Conservation (phyloP, 2,797 vertebrate genomes). For the Sarcoramphus papa region DNA sequence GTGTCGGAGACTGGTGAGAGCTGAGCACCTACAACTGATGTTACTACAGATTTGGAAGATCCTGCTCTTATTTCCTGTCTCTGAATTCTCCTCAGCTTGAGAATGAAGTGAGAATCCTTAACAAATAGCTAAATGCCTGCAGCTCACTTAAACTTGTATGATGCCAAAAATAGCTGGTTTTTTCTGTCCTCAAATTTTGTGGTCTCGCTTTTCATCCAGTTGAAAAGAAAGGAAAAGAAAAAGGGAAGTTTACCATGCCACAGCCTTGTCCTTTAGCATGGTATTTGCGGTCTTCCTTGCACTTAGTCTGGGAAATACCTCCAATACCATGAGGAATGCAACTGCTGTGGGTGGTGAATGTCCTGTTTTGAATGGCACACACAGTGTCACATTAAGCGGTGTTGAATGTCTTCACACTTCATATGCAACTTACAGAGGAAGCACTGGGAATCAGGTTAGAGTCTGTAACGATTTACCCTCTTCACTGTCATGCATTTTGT, state of each 20-base stretch:
- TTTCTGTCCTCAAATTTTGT: not conserved
- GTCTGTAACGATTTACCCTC: not conserved
- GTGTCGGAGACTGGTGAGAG: not conserved
- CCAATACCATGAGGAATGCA: slow-evolving; percentile 1
- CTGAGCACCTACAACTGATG: not conserved
- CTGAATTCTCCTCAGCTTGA: not conserved
- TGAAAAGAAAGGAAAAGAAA: slow-evolving; percentile 23
- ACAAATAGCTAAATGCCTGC: not conserved
- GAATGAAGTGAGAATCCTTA: not conserved
- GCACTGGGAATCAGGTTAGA: not conserved
- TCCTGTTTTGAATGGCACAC: not conserved
- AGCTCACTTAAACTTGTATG: not conserved
- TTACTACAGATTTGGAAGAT: not conserved
- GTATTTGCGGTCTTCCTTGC: slow-evolving; percentile 25
- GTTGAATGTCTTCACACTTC: slow-evolving; percentile 49
- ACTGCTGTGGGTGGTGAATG: not conserved
- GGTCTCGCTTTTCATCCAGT: not conserved
- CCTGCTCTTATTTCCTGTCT: not conserved
- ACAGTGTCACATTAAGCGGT: not conserved
- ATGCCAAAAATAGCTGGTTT: not conserved
- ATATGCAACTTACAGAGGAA: not conserved
- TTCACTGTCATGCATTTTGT: not conserved
- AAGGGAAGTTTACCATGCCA: not conserved
- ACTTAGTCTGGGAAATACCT: slow-evolving; percentile 28
- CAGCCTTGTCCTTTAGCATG: not conserved